Base-by-base conservation (phyloP, 2,888 invertebrate species). In the Nemotelus pantherinus region DNA sequence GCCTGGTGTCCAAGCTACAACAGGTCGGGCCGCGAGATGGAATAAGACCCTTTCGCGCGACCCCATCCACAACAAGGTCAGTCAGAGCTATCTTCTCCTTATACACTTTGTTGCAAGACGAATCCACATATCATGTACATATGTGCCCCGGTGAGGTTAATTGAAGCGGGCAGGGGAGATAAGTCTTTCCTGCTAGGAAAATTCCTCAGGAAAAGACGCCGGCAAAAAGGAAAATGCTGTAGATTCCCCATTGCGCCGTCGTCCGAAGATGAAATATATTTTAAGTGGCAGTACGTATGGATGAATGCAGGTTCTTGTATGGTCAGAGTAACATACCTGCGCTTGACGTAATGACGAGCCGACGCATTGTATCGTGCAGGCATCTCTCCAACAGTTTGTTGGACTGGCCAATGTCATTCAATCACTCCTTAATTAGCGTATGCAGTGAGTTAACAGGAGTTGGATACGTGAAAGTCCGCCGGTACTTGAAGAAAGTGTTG, bases 31-130 rank as follows among this genome's bases (percentile, higher is more conserved):
- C 63, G 39, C 43, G 41, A 63, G 3, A 43, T 43, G 41, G 48
- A 25, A 7, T 48, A 68, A 50, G 55, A 70, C 70, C 70, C 70
- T 70, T 70, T 53, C 43, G 70, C 70, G 70, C 53, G 70, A 70
- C 70, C 70, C 44, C 70, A 70, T n/a, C 53, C 47, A 43, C 70
- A 70, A 70, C 4, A 9, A 47, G 70, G 70, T 70, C 70, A 67
- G 25, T 10, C 10, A 3, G 5, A 57, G 43, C 41, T 41, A 9
- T 70, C 55, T 53, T 70, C 43, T 63, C 43, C 63, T 63, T 63
- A 41, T 25, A 5, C 7, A 4, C 10, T 9, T 63, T 7, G 41
- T 63, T 63, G 39, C 43, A 7, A 5, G 6, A 4, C 63, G 43
- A 63, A 25, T 25, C 63, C 4, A 39, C 4, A 63, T 39, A 43